Conservation (phyloP, 2,888 invertebrate genomes). For the Fragum whitleyi region DNA sequence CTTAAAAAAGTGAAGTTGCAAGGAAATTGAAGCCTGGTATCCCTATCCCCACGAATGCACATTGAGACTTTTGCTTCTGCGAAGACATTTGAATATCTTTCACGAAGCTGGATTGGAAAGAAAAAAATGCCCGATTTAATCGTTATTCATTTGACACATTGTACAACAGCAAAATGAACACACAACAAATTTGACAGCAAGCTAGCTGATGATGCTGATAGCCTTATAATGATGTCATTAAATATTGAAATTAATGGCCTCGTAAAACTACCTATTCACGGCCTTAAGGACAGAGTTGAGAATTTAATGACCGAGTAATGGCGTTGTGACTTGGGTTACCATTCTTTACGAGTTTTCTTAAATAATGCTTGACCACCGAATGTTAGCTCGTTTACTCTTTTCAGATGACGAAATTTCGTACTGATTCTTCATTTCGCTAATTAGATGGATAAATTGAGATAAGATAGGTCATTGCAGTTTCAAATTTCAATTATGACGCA, state of each 20-base stretch:
- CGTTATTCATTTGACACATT: neutral
- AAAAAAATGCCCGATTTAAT: no score
- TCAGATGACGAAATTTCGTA: no score
- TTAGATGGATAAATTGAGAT: no score
- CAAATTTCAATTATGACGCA: no score
- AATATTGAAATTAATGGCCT: conserved; percentile 62
- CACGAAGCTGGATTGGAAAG: no score
- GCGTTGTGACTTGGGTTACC: conserved; percentile 21
- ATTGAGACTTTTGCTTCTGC: no score
- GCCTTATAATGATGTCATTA: conserved; percentile 52
- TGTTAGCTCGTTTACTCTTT: neutral
- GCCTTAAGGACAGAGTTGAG: conserved; percentile 26
- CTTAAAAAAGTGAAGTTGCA: no score
- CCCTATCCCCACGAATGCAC: no score
- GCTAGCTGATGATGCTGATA: conserved; percentile 13
- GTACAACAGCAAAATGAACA: conserved; percentile 7
- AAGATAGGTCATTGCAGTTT: no score
- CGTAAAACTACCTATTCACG: conserved; percentile 59
- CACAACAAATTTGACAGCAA: conserved; percentile 12
- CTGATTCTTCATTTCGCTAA: no score
- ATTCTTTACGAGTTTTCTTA: conserved; percentile 16
- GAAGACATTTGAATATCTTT: no score
- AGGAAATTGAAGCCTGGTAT: no score
- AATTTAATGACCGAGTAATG: conserved; percentile 48
- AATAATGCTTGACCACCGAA: conserved; percentile 21